Evolutionary conservation across 2,113 vertebrate genomes (phyloP), one percentile per base, ranked within the genome.

Genomic region (Sporophila hypoxantha): DNA sequence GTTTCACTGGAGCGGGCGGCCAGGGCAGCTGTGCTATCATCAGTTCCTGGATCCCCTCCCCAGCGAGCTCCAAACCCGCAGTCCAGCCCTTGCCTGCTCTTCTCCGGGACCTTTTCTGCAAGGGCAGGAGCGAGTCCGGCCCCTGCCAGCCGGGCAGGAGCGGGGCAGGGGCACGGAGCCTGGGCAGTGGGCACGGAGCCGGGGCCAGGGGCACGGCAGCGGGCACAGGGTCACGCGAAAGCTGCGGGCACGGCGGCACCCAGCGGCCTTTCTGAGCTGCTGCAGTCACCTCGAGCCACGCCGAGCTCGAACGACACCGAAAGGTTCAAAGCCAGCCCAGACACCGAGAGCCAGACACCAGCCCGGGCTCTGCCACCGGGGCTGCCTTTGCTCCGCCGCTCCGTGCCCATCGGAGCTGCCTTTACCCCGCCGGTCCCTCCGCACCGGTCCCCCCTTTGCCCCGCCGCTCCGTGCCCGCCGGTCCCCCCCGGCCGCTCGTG

Each of bases 271-370:
- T 50, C 49, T 50, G 49, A 27, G 49, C 49, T 4, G 49, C 6
- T 17, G 27, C 27, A 4, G 27, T 17, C 50, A 44, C 29, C 39
- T 19, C 25, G 19, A 66, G 29, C 17, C 27, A 4, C 20, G 12
- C 44, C 47, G 3, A 17, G 25, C 18, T 14, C 8, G 20, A 21
- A 13, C 26, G 29, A 14, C 17, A 9, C 1, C 7, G 2, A 1
- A 3, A 32, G 7, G 3, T 1, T 1, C 27, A 6, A 4, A 73
- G 12, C 46, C 41, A 44, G 18, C 53, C 17, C 30, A 20, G 11
- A 9, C 18, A 8, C 8, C 18, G 30, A 9, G 52, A 13, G 11
- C 18, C 30, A 5, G 30, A 32, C 53, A 13, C 50, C 27, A 29
- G 50, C 50, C 29, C 29, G 10, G 50, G 44, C 44, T 46, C 6